Percentiles rank a stretch among this genome's conserved stretches.
These are phyloP conservation scores for Helicoverpa assulta DNA, from an alignment of 2,888 invertebrate genomes.

Conservation along the genomic window DNA sequence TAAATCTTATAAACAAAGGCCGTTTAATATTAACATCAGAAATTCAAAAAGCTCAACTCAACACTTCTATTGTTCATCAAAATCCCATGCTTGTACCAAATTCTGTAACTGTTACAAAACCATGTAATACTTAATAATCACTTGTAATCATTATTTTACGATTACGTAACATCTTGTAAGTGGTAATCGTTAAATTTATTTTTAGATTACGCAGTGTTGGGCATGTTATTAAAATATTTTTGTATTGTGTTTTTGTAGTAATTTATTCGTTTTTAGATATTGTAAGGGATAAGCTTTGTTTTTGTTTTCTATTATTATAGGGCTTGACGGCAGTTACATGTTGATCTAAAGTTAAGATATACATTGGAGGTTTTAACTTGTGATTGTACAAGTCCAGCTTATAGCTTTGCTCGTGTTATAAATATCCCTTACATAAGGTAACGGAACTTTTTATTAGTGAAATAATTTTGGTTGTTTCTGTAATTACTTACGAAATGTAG, in stretches of 20 bases:
- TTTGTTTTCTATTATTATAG: too few relatives aligned
- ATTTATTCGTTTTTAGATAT: slow-evolving; percentile 41
- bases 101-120: slow-evolving; percentile 50
- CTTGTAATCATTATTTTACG: slow-evolving; percentile 31
- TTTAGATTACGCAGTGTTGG: slow-evolving; percentile 7
- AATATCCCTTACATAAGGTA: too few relatives aligned
- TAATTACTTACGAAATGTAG: too few relatives aligned
- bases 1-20: too few relatives aligned
- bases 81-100: slow-evolving; percentile 40
- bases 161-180: slow-evolving; percentile 36
- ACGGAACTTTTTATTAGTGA: too few relatives aligned
- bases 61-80: slow-evolving; percentile 29
- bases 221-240: slow-evolving; percentile 12
- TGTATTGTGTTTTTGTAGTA: slow-evolving; percentile 15
- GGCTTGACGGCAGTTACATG: too few relatives aligned
- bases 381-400: too few relatives aligned
- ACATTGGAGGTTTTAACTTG: too few relatives aligned
- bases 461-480: too few relatives aligned
- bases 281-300: background rate
- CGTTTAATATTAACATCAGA: too few relatives aligned
- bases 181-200: slow-evolving; percentile 11
- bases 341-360: too few relatives aligned
- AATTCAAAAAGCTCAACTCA: slow-evolving; percentile 8
- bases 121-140: slow-evolving; percentile 18
- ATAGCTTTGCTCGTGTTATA: too few relatives aligned